phyloP scores from a whole-genome alignment of 2,888 invertebrate genomes.

The Diplolepis rosae region DNA sequence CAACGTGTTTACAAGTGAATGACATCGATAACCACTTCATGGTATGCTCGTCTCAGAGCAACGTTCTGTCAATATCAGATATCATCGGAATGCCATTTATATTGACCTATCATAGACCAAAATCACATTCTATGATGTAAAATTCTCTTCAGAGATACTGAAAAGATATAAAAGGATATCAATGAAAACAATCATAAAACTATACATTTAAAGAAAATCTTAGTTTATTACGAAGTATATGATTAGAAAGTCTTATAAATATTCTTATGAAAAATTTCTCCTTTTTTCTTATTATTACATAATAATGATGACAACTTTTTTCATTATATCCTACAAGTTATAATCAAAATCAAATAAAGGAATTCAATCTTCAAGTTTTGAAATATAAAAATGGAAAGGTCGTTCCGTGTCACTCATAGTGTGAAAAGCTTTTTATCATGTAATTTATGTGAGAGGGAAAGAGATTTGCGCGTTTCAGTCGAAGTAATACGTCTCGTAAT shows the following conservation, averaged over 20 bases:
- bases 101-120: background rate
- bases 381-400: background rate
- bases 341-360: too few species aligned
- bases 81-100: background rate
- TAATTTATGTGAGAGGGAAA: background rate
- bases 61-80: background rate
- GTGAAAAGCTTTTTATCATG: background rate
- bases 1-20: constrained; percentile 57
- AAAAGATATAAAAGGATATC: too few species aligned
- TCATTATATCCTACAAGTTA: background rate
- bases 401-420: background rate
- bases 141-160: too few species aligned
- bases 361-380: too few species aligned
- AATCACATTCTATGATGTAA: too few species aligned
- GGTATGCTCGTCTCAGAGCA: constrained; percentile 48
- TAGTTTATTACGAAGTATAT: too few species aligned
- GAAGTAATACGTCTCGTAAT: constrained; percentile 8
- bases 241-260: too few species aligned
- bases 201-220: too few species aligned
- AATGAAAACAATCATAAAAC: too few species aligned
- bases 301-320: background rate
- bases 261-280: too few species aligned
- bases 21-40: constrained; percentile 55
- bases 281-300: too few species aligned
- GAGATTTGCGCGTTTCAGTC: background rate